Conservation (phyloP, 2,113 vertebrate species). For the Felis chaus region DNA sequence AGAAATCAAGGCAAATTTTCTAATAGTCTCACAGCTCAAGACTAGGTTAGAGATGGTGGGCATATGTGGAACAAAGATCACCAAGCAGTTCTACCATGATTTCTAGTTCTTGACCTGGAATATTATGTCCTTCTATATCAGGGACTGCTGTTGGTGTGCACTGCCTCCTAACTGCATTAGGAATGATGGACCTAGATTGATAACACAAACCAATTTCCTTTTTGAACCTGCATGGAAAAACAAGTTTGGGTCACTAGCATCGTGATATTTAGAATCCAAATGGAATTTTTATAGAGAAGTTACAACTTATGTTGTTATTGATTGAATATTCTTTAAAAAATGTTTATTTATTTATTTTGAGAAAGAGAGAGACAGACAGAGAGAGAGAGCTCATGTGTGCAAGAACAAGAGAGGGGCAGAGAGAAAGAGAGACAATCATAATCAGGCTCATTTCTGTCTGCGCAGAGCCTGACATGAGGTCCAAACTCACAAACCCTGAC, state of each 20-base stretch:
- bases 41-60: not conserved
- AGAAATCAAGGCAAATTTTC: not conserved
- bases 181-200: not conserved
- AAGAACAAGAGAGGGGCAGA: too few relatives aligned
- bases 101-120: not conserved
- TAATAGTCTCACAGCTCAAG: not conserved
- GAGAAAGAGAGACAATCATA: too few relatives aligned
- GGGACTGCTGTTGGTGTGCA: not conserved
- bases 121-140: not conserved
- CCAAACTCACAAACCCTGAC: too few relatives aligned
- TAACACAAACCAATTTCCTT: not conserved
- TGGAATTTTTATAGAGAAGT: slow-evolving; percentile 36
- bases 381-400: too few relatives aligned
- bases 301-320: not conserved
- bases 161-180: not conserved
- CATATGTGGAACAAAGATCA: not conserved
- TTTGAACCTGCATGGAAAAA: not conserved
- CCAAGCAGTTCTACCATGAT: not conserved
- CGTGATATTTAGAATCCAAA: not conserved
- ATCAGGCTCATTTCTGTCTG: too few relatives aligned
- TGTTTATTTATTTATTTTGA: too few relatives aligned
- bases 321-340: not conserved
- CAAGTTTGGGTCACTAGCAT: not conserved
- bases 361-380: too few relatives aligned
- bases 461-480: too few relatives aligned